These are phyloP conservation scores for Drosophila pectinifera DNA, from an alignment of 1,140 invertebrate genomes.

Conservation along the genomic window DNA sequence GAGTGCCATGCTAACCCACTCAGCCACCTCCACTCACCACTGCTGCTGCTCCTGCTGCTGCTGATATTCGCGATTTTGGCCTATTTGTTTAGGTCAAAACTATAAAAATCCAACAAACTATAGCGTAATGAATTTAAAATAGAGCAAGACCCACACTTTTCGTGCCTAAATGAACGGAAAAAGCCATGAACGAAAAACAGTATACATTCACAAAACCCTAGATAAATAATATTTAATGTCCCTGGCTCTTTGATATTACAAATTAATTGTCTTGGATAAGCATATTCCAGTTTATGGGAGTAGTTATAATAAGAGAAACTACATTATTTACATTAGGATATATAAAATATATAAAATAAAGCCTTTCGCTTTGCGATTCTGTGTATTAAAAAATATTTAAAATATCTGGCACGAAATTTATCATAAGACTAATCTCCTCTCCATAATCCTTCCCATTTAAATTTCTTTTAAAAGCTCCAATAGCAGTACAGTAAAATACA, in stretches of 20 bases:
- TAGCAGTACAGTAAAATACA: no score
- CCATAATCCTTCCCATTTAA: no score
- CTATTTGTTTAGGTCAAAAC: constrained; percentile 68
- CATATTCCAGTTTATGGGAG: neutral
- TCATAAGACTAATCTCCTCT: no score
- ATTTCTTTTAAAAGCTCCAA: no score
- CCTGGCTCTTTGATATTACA: neutral
- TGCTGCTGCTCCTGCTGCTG: neutral
- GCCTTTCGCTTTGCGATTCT: no score
- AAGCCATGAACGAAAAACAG: constrained; percentile 2
- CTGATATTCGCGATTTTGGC: constrained; percentile 21
- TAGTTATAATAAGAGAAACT: neutral
- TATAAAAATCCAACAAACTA: constrained; percentile 52
- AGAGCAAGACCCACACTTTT: constrained; percentile 24
- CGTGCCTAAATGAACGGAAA: constrained; percentile 24
- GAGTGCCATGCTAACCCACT: constrained; percentile 23
- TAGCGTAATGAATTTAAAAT: constrained; percentile 43
- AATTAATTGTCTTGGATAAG: neutral
- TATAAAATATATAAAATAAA: no score
- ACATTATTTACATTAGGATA: neutral
- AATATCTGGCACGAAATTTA: no score
- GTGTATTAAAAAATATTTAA: no score
- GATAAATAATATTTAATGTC: constrained; percentile 14
- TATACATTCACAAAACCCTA: no score
- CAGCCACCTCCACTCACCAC: neutral